phyloP scores from a whole-genome alignment of 2,888 invertebrate genomes.

The Cryptops parisi region DNA sequence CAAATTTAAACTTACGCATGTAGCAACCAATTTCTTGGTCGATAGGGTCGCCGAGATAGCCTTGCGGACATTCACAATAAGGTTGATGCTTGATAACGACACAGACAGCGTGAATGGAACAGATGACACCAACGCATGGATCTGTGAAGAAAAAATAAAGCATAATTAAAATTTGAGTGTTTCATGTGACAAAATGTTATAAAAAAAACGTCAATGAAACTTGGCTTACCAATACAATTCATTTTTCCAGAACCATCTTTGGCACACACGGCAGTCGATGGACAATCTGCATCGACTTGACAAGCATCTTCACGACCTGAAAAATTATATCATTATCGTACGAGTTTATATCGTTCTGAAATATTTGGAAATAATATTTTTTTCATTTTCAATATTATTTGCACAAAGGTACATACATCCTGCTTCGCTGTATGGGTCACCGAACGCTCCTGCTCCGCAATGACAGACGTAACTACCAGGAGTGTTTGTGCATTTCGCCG shows the following conservation, averaged over 20 bases:
- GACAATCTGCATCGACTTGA: slow-evolving; percentile 54
- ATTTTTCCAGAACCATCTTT: slow-evolving; percentile 54
- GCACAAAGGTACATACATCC: slow-evolving; percentile 18
- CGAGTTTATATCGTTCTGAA: not conserved
- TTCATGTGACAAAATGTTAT: not conserved
- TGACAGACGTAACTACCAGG: slow-evolving; percentile 65
- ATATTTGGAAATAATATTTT: not conserved
- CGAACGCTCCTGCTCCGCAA: slow-evolving; percentile 64
- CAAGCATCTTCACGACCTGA: slow-evolving; percentile 44
- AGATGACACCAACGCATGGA: slow-evolving; percentile 53
- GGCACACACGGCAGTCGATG: slow-evolving; percentile 36
- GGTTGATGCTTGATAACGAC: slow-evolving; percentile 54
- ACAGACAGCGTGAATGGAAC: slow-evolving; percentile 64
- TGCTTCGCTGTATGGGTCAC: slow-evolving; percentile 39
- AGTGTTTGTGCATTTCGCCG: slow-evolving; percentile 61
- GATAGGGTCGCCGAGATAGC: slow-evolving; percentile 48
- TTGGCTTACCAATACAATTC: slow-evolving; percentile 24
- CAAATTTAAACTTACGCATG: slow-evolving; percentile 33
- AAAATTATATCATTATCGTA: not conserved
- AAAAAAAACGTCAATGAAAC: too few species aligned
- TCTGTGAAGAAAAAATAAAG: slow-evolving; percentile 36
- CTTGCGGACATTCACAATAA: slow-evolving; percentile 60
- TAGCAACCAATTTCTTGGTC: slow-evolving; percentile 66
- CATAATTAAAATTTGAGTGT: not conserved
- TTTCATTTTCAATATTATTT: slow-evolving; percentile 23